Evolutionary conservation across 2,113 vertebrate species (phyloP).

Genomic region (Gadus chalcogrammus): DNA sequence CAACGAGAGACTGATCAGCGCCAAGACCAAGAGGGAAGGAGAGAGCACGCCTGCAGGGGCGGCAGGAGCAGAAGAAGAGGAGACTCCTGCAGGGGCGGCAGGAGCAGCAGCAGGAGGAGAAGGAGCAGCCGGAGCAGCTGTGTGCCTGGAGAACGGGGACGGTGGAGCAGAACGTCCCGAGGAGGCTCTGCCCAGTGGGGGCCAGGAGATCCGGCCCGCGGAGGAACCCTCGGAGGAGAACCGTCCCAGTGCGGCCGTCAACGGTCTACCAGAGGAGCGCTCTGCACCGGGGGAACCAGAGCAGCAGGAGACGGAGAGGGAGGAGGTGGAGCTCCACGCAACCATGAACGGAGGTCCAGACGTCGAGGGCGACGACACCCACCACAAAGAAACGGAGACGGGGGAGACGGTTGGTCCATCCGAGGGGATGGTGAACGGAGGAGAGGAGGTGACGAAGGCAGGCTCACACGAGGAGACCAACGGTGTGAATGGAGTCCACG

Average conservation of each 20-base stretch:
- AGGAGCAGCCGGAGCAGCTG: constrained; percentile 1
- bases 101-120: background rate
- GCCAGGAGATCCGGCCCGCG: constrained; percentile 19
- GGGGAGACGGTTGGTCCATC: constrained; percentile 8
- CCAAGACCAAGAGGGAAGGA: background rate
- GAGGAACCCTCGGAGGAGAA: constrained; percentile 17
- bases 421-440: constrained; percentile 7
- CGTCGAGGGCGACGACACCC: background rate
- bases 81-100: constrained; percentile 11
- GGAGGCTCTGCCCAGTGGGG: constrained; percentile 1
- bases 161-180: constrained; percentile 27
- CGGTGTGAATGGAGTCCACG: constrained; percentile 19
- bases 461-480: constrained; percentile 28
- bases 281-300: constrained; percentile 16
- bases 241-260: constrained; percentile 18
- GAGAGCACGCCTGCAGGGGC: constrained; percentile 16
- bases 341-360: constrained; percentile 26
- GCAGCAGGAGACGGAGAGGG: constrained; percentile 23
- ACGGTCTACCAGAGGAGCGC: constrained; percentile 28
- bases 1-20: constrained; percentile 11
- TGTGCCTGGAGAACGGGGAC: constrained; percentile 37
- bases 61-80: constrained; percentile 17
- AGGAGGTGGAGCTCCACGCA: constrained; percentile 18
- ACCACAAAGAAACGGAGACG: background rate
- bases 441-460: constrained; percentile 7